Conservation (phyloP, 2,113 vertebrate genomes). For the Hipposideros armiger region DNA sequence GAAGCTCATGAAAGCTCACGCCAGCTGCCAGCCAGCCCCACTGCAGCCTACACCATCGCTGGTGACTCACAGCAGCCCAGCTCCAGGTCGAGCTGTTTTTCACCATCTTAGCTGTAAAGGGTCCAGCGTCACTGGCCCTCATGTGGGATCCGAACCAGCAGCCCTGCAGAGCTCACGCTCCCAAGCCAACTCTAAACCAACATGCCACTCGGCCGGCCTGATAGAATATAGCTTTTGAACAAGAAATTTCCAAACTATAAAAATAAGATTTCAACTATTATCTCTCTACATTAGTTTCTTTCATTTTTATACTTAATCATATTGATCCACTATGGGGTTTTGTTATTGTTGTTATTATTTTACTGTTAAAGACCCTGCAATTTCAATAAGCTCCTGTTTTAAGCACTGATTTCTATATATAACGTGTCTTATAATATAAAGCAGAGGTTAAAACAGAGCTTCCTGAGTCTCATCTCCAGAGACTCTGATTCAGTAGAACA, state of each 20-base stretch:
- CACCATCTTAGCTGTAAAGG: no score
- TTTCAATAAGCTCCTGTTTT: neutral
- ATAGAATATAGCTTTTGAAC: neutral
- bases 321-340: neutral
- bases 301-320: neutral
- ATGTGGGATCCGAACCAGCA: no score
- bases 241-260: neutral
- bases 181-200: no score
- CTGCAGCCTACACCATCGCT: no score
- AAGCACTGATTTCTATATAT: neutral
- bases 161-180: no score
- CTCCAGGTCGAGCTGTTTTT: no score
- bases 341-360: neutral
- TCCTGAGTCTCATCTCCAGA: neutral
- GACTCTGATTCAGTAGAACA: neutral
- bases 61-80: no score
- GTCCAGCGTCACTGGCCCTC: no score
- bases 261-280: neutral
- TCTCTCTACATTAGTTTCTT: neutral
- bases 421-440: neutral
- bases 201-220: no score
- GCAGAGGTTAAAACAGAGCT: neutral
- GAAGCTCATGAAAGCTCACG: no score
- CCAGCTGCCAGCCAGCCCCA: no score
- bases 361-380: neutral